phyloP scores from a whole-genome alignment of 2,797 vertebrate species.

The Acridotheres tristis region DNA sequence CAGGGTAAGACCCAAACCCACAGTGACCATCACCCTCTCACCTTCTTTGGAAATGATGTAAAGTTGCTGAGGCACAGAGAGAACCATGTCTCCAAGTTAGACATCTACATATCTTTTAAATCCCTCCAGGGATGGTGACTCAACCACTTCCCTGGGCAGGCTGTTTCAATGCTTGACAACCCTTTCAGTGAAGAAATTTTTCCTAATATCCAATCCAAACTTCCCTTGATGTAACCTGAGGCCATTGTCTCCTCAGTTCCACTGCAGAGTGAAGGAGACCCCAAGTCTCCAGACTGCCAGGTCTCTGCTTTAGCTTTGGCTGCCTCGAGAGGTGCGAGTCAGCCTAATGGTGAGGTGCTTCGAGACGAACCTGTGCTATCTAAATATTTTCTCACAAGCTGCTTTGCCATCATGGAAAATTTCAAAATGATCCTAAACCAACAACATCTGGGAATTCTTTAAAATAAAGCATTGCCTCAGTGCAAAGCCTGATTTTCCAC shows the following conservation, averaged over 20 bases:
- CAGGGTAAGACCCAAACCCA: not conserved
- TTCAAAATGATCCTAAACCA: not conserved
- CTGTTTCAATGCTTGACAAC: not conserved
- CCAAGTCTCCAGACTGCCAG: not conserved
- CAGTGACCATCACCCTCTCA: not conserved
- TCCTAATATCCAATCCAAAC: not conserved
- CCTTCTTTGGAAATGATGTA: not conserved
- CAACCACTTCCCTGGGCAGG: not conserved
- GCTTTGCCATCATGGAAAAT: not conserved
- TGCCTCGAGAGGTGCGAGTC: fast-evolving
- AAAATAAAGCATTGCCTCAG: not conserved
- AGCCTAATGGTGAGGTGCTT: not conserved
- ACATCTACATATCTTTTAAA: not conserved
- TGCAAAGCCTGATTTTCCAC: not conserved
- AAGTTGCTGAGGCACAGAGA: not conserved
- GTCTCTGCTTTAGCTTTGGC: not conserved
- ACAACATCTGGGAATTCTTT: not conserved
- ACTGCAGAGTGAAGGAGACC: not conserved
- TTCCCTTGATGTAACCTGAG: not conserved
- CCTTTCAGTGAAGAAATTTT: not conserved
- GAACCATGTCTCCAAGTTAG: not conserved
- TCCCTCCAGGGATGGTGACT: not conserved
- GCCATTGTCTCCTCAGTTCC: not conserved
- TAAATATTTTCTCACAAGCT: not conserved
- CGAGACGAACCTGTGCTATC: not conserved